Evolutionary conservation across 2,113 vertebrate genomes (phyloP).

Genomic region (Uropsilus gracilis): DNA sequence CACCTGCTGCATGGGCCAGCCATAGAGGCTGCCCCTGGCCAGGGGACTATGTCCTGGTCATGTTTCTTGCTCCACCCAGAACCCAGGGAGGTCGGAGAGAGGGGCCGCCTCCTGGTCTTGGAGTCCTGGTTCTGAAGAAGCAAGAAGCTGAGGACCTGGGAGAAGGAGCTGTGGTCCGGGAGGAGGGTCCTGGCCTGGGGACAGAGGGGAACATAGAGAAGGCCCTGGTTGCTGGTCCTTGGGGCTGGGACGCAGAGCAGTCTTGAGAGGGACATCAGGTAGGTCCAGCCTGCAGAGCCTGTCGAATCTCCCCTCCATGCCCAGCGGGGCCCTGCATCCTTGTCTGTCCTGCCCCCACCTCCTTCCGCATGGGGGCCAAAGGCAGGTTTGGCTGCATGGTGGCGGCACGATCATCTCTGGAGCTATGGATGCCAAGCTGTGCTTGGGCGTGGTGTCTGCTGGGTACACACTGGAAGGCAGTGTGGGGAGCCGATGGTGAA

Average conservation of each 20-base stretch:
- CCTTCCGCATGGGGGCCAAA: no score
- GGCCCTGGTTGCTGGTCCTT: background rate
- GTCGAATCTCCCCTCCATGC: background rate
- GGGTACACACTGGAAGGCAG: accelerated
- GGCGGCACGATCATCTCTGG: no score
- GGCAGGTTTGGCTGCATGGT: no score
- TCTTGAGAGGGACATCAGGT: background rate
- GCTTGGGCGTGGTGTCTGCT: background rate
- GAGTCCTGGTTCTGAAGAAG: background rate
- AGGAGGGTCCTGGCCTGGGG: background rate
- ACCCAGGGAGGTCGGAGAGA: no score
- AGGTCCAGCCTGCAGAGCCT: background rate
- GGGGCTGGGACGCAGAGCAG: no score
- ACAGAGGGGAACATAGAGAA: background rate
- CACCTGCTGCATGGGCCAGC: background rate
- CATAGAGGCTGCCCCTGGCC: background rate
- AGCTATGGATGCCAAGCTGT: background rate
- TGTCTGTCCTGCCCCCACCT: background rate
- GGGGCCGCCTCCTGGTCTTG: no score
- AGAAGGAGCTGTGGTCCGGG: background rate
- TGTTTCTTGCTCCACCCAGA: constrained; percentile 3
- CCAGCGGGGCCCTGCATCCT: accelerated
- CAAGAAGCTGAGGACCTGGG: background rate
- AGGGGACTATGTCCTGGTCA: background rate
- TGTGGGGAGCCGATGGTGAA: background rate